Base-by-base conservation (phyloP, 1,140 invertebrate species). In the Drosophila bocqueti region DNA sequence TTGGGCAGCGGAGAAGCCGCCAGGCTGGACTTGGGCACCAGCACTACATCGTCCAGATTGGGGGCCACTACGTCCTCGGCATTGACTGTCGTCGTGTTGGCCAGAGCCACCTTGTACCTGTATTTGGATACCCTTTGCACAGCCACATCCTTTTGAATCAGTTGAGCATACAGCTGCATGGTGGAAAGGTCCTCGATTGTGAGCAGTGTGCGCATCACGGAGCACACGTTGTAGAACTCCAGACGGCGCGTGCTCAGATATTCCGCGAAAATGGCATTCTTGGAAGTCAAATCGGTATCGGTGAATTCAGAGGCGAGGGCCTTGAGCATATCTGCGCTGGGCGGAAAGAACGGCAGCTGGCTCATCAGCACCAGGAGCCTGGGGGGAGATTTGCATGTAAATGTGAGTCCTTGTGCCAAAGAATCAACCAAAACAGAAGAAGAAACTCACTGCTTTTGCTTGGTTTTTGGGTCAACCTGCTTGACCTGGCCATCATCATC, bases 1-100 rank as follows among this genome's bases (percentile, higher is more conserved):
- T 64, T 60, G 4, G 69, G 45, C 21, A 76, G 60, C 1, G 66
- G 76, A 5, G 71, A 52, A 10, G 24, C 78, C 0, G 64, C 8
- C 16, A 80, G 49, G 31, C 91, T 92, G 11, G 47, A n/a, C 29
- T 45, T 73, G 6, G 91, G 91, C 55, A 92, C 68, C 7, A 92
- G 62, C 11, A 92, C 86, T 9, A 91, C 79, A 16, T 92, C 76
- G 57, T 92, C 91, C 42, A 86, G 26, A 47, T 64, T 49, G 8
- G 79, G 59, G 2, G 59, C 21, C 9, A 92, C 42, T 11, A 89
- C 59, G 15, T 90, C 69, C 54, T 89, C 85, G 2, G 69, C 40
- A 68, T 78, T 87, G 0, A 72, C 21, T 0, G 13, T 9, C 18
- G 24, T 58, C 18, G 24, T 58, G 10, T 16, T 6, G 5, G 13